Percentiles rank a stretch among this genome's conserved stretches.
These are phyloP conservation scores for Chalcis sispes DNA, from an alignment of 2,888 invertebrate genomes.

Conservation along the genomic window DNA sequence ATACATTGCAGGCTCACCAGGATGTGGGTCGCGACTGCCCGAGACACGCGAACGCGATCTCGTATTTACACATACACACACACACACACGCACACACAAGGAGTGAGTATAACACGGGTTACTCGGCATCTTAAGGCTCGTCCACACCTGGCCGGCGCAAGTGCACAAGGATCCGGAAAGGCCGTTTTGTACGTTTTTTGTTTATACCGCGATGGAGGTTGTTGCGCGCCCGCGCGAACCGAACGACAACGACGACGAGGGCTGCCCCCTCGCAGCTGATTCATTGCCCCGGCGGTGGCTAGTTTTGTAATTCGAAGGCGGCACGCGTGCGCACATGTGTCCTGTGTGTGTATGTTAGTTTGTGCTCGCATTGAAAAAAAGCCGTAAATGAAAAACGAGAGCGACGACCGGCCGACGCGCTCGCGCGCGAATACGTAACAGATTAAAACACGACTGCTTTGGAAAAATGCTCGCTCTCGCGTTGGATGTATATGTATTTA, in stretches of 20 bases:
- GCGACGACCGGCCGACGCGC: slow-evolving; percentile 23
- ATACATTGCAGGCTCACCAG: slow-evolving; percentile 64
- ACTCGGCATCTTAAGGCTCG: slow-evolving; percentile 63
- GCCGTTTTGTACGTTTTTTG: no score
- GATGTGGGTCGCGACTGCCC: slow-evolving; percentile 74
- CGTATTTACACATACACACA: no score
- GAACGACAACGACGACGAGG: neutral
- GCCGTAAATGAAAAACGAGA: slow-evolving; percentile 27
- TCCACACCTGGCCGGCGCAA: slow-evolving; percentile 65
- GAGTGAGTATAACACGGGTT: no score
- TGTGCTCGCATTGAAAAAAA: no score
- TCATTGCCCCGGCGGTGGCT: slow-evolving; percentile 14
- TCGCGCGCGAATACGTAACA: slow-evolving; percentile 24
- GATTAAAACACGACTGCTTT: neutral
- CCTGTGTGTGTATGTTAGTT: no score
- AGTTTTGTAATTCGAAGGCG: slow-evolving; percentile 27
- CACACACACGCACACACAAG: neutral
- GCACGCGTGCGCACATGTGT: neutral
- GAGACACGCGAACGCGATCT: slow-evolving; percentile 70
- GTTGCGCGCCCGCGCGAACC: neutral
- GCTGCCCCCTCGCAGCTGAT: slow-evolving; percentile 17
- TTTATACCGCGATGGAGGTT: no score
- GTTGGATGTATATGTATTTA: slow-evolving; percentile 1
- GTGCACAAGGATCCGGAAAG: slow-evolving; percentile 45
- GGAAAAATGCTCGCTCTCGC: neutral